These are phyloP conservation scores for Toxotes chatareus DNA, from an alignment of 2,113 vertebrate genomes.

Conservation along the genomic window DNA sequence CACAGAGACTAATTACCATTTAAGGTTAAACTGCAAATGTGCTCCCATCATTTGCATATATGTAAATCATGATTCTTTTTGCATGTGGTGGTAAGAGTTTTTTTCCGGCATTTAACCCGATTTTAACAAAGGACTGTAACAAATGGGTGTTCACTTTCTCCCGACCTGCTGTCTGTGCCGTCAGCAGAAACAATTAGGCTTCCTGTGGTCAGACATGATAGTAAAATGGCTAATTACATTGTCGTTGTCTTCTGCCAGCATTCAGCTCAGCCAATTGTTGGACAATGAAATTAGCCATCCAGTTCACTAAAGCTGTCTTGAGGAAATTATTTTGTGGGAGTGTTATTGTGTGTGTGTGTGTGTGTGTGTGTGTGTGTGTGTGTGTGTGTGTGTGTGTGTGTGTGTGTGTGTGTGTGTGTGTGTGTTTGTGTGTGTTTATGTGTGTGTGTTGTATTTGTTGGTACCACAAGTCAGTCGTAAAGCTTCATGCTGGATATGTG, in stretches of 20 bases:
- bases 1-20: constrained; percentile 29
- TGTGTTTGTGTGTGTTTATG: neutral
- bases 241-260: constrained; percentile 42
- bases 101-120: constrained; percentile 14
- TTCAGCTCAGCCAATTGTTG: constrained; percentile 30
- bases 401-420: no score
- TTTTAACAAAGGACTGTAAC: constrained; percentile 20
- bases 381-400: neutral
- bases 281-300: constrained; percentile 54
- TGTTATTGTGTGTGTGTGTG: neutral
- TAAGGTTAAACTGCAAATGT: constrained; percentile 16
- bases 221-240: constrained; percentile 60
- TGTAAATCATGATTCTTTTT: constrained; percentile 5
- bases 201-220: constrained; percentile 50
- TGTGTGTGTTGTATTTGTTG: neutral
- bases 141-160: constrained; percentile 23
- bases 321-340: constrained; percentile 18
- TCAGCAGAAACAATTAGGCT: constrained; percentile 56
- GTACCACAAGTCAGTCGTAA: constrained; percentile 16
- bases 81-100: neutral
- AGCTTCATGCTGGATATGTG: constrained; percentile 4
- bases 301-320: constrained; percentile 35
- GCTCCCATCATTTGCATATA: constrained; percentile 11
- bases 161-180: constrained; percentile 38
- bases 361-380: neutral